Evolutionary conservation across 1,140 invertebrate genomes (phyloP), one percentile per base, ranked within the genome.

Genomic region (Vollenhovia emeryi): DNA sequence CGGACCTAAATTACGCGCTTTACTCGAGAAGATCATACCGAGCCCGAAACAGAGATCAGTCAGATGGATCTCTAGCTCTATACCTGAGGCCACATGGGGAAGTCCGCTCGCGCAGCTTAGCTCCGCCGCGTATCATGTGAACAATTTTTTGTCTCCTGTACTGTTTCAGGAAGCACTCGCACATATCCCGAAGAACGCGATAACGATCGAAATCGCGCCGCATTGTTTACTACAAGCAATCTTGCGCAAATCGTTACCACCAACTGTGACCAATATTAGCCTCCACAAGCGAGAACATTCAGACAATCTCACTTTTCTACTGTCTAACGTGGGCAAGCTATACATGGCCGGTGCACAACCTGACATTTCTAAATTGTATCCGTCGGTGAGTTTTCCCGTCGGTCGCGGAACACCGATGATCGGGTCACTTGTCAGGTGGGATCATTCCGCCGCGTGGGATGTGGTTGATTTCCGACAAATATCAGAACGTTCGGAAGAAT

Each of bases 41-140:
- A 96, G 96, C 74, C 97, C 98, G 0, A 98, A 98, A 92, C 96
- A 96, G 50, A 96, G 99, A 64, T 96, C 97, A 2, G 88, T 95
- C 0, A 96, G 96, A 84, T 99, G 99, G 99, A 96, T 99, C 30
- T 99, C 98, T 83, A 97, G 98, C 18, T 99, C 98, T 13, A 97
- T 99, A 86, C 98, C 98, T 0, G 97, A 98, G 94, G 94, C 95
- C 0, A 95, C 97, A n/a, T 99, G 98, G 98, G 95, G 96, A 30
- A 96, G 96, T 0, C 96, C 97, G 0, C 90, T 98, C 89, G 98
- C 98, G 0, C 96, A 97, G 91, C 95, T 97, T 74, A 98, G 98
- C 55, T 99, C 98, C 59, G 97, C 98, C 7, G 98, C 97, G 30
- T 99, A 99, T 94, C 98, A 99, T 93, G 98, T 99, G 0, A 99